Percentiles rank a stretch among this genome's conserved stretches.
phyloP scores from a whole-genome alignment of 2,888 invertebrate species.

The Drosophila formosana region DNA sequence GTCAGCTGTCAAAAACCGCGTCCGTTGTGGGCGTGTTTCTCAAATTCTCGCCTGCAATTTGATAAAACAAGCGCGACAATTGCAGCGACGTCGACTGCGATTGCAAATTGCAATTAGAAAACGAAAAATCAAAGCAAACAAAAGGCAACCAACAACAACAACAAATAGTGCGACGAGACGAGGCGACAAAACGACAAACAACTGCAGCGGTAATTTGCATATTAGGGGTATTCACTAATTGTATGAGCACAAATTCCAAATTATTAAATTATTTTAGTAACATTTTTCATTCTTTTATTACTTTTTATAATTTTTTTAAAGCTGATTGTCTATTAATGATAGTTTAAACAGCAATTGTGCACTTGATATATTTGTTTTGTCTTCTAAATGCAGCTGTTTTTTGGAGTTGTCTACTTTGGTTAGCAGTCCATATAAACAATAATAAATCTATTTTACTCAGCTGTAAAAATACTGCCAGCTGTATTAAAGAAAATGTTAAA shows the following conservation, averaged over 20 bases:
- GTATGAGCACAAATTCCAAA: background rate
- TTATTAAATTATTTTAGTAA: background rate
- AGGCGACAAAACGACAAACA: conserved; percentile 16
- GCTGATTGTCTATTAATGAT: no score
- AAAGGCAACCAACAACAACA: conserved; percentile 19
- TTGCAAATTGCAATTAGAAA: conserved; percentile 20
- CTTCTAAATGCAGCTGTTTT: background rate
- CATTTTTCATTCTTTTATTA: no score
- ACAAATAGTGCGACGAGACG: conserved; percentile 11
- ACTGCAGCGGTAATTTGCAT: conserved; percentile 14
- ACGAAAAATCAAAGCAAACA: conserved; percentile 33
- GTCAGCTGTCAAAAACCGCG: conserved; percentile 48
- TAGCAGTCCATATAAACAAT: conserved; percentile 3
- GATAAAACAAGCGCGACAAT: conserved; percentile 43
- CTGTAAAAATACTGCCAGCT: conserved; percentile 9
- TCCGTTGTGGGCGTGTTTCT: conserved; percentile 46
- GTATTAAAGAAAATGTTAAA: background rate
- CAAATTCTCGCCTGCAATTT: conserved; percentile 50
- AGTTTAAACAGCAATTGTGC: conserved; percentile 2
- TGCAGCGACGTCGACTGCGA: conserved; percentile 17
- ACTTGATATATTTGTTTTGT: background rate
- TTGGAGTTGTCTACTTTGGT: background rate
- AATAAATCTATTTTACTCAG: conserved; percentile 6
- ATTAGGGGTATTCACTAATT: conserved; percentile 11
- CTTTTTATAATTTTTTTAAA: no score